phyloP scores from a whole-genome alignment of 2,797 vertebrate genomes.

The Mycteria americana region DNA sequence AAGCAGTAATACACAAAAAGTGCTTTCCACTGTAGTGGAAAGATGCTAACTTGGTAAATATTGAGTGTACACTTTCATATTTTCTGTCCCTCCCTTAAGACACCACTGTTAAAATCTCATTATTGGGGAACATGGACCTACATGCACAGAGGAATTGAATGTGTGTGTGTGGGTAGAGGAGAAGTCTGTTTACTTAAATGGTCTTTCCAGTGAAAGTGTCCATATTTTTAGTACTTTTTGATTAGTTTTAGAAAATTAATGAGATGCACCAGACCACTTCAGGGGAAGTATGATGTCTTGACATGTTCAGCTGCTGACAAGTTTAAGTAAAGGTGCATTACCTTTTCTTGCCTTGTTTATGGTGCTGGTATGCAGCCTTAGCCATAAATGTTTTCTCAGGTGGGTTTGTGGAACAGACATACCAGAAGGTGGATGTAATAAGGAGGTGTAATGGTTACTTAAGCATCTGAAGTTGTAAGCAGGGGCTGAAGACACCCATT shows the following conservation, averaged over 20 bases:
- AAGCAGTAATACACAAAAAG: neutral
- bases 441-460: neutral
- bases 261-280: neutral
- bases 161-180: neutral
- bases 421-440: neutral
- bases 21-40: neutral
- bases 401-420: neutral
- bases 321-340: neutral
- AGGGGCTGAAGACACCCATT: neutral
- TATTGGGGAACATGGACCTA: neutral
- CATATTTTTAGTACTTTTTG: neutral
- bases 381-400: neutral
- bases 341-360: neutral
- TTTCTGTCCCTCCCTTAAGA: neutral
- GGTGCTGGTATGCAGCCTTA: neutral
- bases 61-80: neutral
- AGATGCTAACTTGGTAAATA: neutral
- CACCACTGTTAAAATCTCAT: neutral
- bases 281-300: neutral
- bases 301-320: neutral
- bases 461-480: neutral
- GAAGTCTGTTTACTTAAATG: neutral
- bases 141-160: neutral
- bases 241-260: slow-evolving; percentile 1
- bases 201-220: neutral